Evolutionary conservation across 2,113 vertebrate species (phyloP), one percentile per base, ranked within the genome.

Genomic region (Aptenodytes forsteri): DNA sequence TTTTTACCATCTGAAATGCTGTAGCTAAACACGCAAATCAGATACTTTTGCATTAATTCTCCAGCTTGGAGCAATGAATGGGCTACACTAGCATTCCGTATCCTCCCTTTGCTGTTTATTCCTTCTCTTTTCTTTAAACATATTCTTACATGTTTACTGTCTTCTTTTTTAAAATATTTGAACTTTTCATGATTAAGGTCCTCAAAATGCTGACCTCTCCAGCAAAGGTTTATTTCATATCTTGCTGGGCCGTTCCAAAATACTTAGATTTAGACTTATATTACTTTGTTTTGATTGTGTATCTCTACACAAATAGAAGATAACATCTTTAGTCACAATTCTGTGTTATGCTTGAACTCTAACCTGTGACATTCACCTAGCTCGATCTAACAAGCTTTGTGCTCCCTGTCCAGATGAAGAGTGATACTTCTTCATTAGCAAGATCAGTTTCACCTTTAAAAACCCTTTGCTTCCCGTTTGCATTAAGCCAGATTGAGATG

Each of bases 401-500:
- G 95, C 92, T 91, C 94, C 95, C 93, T 96, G 96, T 98, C 97
- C 97, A 98, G 97, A 92, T 56, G 71, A 97, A 97, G 97, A 98
- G 95, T 46, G 96, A 96, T 97, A 97, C 96, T 97, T 98, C 98
- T 98, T 98, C 98, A 98, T 98, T 98, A 98, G 98, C 96, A 97
- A 98, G 97, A 98, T 97, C 97, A 96, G 95, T 92, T 97, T 98
- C 97, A 98, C 98, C 98, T 98, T 98, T 98, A 98, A 97, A 98
- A 98, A 96, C 97, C 95, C 96, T 75, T 64, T 84, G 95, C 97
- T 98, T 98, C 97, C 96, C 46, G 89, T 98, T 98, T 98, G 97
- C 98, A 96, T 98, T 96, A 96, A 97, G 97, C 82, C 62, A 96
- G 96, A 98, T 98, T 98, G 98, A 98, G 98, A 98, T 82, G 81